Evolutionary conservation across 2,797 vertebrate species (phyloP), one percentile per base, ranked within the genome.

Genomic region (Phrynocephalus guinanensis): DNA sequence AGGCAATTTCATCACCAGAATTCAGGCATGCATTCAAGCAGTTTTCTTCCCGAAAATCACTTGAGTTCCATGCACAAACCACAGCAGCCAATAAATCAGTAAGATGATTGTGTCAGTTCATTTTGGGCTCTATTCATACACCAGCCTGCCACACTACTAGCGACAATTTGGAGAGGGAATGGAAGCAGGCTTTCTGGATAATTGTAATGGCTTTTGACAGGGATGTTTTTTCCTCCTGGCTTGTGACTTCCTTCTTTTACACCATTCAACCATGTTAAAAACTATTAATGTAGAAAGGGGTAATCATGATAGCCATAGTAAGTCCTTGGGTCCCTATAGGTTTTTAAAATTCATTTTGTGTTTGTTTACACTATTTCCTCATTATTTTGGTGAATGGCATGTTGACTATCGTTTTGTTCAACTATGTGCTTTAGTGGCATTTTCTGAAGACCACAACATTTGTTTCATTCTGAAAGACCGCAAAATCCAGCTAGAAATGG

Each of bases 361-460:
- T 93, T 93, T 96, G 94, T 93, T 94, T 95, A 92, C 93, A 10
- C 52, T 15, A 11, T 94, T 95, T 96, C 94, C 95, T 95, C 95
- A 95, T 95, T 96, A 95, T 92, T 94, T 92, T 93, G 94, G 94
- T 91, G 93, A 96, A 94, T 76, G 91, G 71, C 95, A 95, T 92
- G 93, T 90, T 96, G 96, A 96, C 52, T 56, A 56, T 13, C 10
- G 13, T 56, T 96, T 96, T 96, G 94, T 96, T 96, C 94, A 96
- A 91, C 93, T 84, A 87, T 94, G 94, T 95, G 96, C 95, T 91
- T 94, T 94, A 95, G 95, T 85, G 93, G 91, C 94, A 95, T 95
- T 93, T 94, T 95, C 52, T 15, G 2, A 94, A 92, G 95, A 95
- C 92, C 94, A 94, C 94, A 92, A 96, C 95, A 96, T 96, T 96